phyloP scores from a whole-genome alignment of 2,113 vertebrate genomes.

The Emberiza fucata region DNA sequence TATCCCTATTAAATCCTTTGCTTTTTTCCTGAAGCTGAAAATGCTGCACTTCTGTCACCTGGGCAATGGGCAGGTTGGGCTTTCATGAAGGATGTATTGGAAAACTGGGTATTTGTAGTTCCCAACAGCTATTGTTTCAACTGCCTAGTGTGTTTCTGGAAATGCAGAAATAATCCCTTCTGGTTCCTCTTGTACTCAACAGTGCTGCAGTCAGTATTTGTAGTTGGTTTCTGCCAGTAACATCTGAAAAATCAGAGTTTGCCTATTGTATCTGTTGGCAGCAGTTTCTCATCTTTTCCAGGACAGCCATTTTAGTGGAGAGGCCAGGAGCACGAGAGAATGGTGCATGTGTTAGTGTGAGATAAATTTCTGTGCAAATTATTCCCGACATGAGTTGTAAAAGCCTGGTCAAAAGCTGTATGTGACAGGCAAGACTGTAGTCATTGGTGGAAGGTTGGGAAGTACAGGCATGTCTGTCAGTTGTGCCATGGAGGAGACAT shows the following conservation, averaged over 20 bases:
- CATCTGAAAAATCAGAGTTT: neutral
- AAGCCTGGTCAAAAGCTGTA: neutral
- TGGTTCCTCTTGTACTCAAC: neutral
- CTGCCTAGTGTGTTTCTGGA: neutral
- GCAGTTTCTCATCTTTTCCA: neutral
- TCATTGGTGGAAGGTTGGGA: neutral
- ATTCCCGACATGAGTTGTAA: neutral
- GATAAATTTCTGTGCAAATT: neutral
- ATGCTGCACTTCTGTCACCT: neutral
- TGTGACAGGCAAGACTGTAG: neutral
- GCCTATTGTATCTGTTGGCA: neutral
- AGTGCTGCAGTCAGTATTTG: neutral
- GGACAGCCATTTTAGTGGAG: neutral
- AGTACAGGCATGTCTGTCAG: neutral
- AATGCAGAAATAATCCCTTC: neutral
- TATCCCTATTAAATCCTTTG: neutral
- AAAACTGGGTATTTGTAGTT: neutral
- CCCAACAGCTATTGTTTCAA: neutral
- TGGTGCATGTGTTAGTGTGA: neutral
- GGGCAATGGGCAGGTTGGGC: neutral
- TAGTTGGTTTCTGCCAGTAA: neutral
- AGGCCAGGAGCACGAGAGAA: neutral
- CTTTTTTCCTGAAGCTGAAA: neutral
- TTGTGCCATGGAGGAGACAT: accelerated
- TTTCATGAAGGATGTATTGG: neutral